Evolutionary conservation across 2,797 vertebrate genomes (phyloP).

Genomic region (Rhodeus uyekii): DNA sequence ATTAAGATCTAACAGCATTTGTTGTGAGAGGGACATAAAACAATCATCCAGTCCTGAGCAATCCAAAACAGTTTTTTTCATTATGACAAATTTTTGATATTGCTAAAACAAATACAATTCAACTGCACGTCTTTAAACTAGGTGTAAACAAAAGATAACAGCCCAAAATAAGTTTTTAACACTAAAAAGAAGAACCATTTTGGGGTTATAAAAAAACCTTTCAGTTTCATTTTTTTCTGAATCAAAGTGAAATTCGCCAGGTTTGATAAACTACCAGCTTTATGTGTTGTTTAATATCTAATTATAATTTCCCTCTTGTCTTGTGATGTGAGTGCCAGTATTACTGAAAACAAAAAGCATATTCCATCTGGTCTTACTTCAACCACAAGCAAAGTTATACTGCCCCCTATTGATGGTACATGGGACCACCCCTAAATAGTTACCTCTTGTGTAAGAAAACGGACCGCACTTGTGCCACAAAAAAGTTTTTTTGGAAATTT

Average conservation of each 20-base stretch:
- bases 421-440: neutral
- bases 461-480: no score
- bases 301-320: neutral
- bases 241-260: neutral
- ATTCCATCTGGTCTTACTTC: neutral
- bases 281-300: neutral
- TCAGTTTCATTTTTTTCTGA: neutral
- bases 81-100: neutral
- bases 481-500: neutral
- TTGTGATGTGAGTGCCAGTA: neutral
- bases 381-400: neutral
- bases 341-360: neutral
- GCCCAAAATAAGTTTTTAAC: neutral
- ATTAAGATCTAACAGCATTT: neutral
- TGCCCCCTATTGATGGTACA: slow-evolving; percentile 18
- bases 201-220: no score
- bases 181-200: neutral
- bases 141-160: neutral
- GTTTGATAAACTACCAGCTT: neutral
- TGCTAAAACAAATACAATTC: neutral
- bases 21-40: neutral
- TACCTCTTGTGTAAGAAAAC: neutral
- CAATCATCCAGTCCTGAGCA: neutral
- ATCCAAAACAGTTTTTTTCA: neutral
- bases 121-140: neutral